Evolutionary conservation across 2,888 invertebrate species (phyloP).

Genomic region (Lumbricus terrestris): DNA sequence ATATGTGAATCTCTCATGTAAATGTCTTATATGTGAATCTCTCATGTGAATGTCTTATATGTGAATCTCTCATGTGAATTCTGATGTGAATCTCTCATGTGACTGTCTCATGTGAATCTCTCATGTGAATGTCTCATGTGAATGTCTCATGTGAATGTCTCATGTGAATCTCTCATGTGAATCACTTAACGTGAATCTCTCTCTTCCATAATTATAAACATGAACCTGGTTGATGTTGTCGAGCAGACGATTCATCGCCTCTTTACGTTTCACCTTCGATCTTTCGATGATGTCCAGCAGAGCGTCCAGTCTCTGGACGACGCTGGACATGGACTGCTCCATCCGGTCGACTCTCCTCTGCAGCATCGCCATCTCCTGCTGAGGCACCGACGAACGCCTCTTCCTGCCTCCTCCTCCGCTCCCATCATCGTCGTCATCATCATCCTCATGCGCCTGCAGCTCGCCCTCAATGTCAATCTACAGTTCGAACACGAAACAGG

Average conservation of each 20-base stretch:
- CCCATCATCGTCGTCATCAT: conserved; percentile 46
- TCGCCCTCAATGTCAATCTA: background rate
- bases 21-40: too few species aligned
- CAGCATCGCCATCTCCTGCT: conserved; percentile 60
- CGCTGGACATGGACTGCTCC: conserved; percentile 63
- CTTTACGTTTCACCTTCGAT: conserved; percentile 60
- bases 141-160: too few species aligned
- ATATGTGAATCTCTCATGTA: too few species aligned
- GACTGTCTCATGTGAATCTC: too few species aligned
- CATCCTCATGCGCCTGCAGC: conserved; percentile 34
- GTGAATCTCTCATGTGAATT: background rate
- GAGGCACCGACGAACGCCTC: conserved; percentile 54
- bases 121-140: too few species aligned
- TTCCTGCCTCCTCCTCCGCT: background rate
- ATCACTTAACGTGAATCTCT: background rate
- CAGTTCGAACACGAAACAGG: too few species aligned
- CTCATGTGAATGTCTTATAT: too few species aligned
- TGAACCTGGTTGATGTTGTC: background rate
- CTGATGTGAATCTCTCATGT: too few species aligned
- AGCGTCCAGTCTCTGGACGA: conserved; percentile 62
- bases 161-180: background rate
- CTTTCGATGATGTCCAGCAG: conserved; percentile 63
- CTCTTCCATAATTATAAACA: background rate
- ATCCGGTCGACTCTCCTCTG: conserved; percentile 63
- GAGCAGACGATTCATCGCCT: conserved; percentile 48